phyloP scores from a whole-genome alignment of 2,113 vertebrate species.

The Dicaeum eximium region DNA sequence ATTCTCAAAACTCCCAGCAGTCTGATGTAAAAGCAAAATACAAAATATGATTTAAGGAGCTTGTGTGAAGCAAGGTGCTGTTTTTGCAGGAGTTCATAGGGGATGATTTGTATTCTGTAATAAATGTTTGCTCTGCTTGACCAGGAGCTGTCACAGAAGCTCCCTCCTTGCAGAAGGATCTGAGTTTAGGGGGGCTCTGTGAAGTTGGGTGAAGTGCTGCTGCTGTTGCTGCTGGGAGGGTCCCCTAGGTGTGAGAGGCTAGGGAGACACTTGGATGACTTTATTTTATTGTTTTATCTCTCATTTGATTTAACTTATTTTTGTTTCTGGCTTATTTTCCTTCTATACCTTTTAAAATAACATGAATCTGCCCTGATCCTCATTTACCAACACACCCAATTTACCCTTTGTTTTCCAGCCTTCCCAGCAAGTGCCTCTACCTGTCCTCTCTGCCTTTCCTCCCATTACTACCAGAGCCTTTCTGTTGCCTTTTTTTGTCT shows the following conservation, averaged over 20 bases:
- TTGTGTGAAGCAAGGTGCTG: not conserved
- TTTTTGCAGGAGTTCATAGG: not conserved
- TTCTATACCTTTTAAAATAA: not conserved
- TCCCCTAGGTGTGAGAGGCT: not conserved
- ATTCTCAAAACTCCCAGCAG: not conserved
- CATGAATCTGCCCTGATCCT: accelerated
- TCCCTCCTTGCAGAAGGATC: not conserved
- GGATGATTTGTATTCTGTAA: not conserved
- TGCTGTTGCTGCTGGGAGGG: not conserved
- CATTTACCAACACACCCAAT: not conserved
- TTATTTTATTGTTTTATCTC: not conserved
- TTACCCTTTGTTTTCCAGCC: not conserved
- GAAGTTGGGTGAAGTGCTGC: not conserved
- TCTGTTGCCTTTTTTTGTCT: not conserved
- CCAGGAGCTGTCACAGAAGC: not conserved
- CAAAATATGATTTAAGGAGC: not conserved
- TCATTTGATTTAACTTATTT: not conserved
- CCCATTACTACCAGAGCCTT: not conserved
- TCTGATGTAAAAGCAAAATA: not conserved
- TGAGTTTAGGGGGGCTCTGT: not conserved
- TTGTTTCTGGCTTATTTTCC: not conserved
- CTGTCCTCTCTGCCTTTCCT: not conserved
- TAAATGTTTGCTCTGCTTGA: not conserved
- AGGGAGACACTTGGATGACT: not conserved
- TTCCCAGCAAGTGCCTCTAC: not conserved